Base-by-base conservation (phyloP, 1,140 invertebrate genomes). In the Limonius californicus region DNA sequence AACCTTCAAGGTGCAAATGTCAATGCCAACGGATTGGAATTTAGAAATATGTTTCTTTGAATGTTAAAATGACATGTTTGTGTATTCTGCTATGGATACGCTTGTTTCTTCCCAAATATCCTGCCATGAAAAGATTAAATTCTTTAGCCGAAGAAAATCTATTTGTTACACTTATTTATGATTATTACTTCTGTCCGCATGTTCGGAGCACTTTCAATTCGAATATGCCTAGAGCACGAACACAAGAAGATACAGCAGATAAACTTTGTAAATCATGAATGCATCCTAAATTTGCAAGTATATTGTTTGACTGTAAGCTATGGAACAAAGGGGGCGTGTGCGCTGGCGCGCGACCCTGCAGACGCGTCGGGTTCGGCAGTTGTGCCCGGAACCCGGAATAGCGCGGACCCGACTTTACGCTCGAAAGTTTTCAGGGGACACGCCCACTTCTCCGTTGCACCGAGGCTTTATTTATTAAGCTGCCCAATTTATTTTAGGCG, bases 301-400 rank as follows among this genome's bases (percentile, higher is more conserved):
- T 50, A 50, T 50, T 50, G 45, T 50, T 50, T 50, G 45, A 50
- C 45, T 50, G 45, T 50, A 50, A 50, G 45, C 45, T 50, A 50
- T 50, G 45, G 45, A 50, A 50, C 45, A 50, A 50, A 50, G 45
- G 45, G 45, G 45, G 45, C 20, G 45, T 50, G 45, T 50, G 45
- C 45, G 45, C 45, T 50, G 45, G 45, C 45, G 45, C 45, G 45
- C 45, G 45, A 50, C 45, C 45, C 45, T 50, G 45, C 45, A 50
- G 45, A 50, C 45, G 45, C 45, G 45, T 50, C 45, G 45, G 45
- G 45, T 50, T 50, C 14, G 45, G 45, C 45, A 50, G 45, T 50
- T 50, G 16, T 50, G 45, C 45, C 45, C 45, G 45, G 45, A 50
- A 50, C 16, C 45, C 45, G 45, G 45, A 50, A 50, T 50, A 50